Percentiles rank a stretch among this genome's conserved stretches.
Evolutionary conservation across 2,888 invertebrate species (phyloP).

Genomic region (Meghimatium bilineatum): DNA sequence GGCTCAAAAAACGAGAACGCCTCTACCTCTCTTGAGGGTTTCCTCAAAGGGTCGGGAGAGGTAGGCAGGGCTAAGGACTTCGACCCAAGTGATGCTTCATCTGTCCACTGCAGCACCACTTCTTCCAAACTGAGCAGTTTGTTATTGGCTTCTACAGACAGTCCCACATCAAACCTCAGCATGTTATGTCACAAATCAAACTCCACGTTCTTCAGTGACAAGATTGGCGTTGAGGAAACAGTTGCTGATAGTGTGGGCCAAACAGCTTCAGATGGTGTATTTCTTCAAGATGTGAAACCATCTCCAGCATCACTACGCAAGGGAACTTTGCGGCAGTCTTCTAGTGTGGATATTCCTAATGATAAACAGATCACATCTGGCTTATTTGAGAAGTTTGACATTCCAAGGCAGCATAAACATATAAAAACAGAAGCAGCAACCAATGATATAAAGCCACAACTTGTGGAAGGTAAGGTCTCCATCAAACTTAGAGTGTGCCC

Average conservation of each 20-base stretch:
- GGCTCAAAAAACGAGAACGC: slow-evolving; percentile 73
- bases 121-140: slow-evolving; percentile 48
- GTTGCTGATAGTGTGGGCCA: slow-evolving; percentile 23
- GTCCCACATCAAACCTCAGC: slow-evolving; percentile 48
- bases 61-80: slow-evolving; percentile 67
- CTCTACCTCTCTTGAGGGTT: slow-evolving; percentile 73
- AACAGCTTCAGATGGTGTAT: slow-evolving; percentile 8
- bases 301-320: slow-evolving; percentile 37
- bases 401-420: slow-evolving; percentile 43
- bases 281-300: slow-evolving; percentile 46
- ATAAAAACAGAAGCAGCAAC: slow-evolving; percentile 32
- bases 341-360: slow-evolving; percentile 42
- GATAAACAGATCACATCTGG: slow-evolving; percentile 50
- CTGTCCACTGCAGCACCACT: slow-evolving; percentile 34
- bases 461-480: slow-evolving; percentile 43
- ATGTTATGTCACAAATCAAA: slow-evolving; percentile 52
- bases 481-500: slow-evolving; percentile 43
- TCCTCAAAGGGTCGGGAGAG: slow-evolving; percentile 69
- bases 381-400: slow-evolving; percentile 57
- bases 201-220: slow-evolving; percentile 50
- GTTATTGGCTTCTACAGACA: slow-evolving; percentile 47
- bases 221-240: slow-evolving; percentile 30
- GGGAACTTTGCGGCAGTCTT: slow-evolving; percentile 40
- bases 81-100: slow-evolving; percentile 47
- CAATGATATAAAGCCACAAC: slow-evolving; percentile 29